Conservation (phyloP, 2,888 invertebrate species). For the Zygaena filipendulae region DNA sequence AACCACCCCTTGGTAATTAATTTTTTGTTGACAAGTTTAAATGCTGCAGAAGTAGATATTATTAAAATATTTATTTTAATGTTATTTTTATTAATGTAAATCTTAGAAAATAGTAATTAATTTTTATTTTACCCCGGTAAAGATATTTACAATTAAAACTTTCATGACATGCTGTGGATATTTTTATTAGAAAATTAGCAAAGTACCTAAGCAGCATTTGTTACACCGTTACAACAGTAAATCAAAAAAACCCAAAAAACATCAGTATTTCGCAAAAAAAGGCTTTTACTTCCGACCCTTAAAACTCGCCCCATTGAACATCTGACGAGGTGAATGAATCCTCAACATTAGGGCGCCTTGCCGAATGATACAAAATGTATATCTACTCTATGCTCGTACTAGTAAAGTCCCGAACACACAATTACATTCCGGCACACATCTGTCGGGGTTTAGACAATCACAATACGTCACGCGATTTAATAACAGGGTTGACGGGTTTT, state of each 20-base stretch:
- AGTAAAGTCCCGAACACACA: conserved; percentile 54
- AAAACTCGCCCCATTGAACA: conserved; percentile 53
- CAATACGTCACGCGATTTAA: conserved; percentile 64
- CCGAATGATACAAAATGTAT: conserved; percentile 55
- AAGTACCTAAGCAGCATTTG: too few species aligned
- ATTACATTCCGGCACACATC: conserved; percentile 68
- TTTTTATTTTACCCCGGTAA: too few species aligned
- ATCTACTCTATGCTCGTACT: too few species aligned
- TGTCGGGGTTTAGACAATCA: conserved; percentile 67
- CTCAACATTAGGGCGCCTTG: conserved; percentile 38
- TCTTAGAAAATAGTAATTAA: too few species aligned
- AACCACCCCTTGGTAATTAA: too few species aligned
- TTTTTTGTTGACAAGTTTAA: too few species aligned
- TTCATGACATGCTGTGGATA: too few species aligned
- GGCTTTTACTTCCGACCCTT: conserved; percentile 42
- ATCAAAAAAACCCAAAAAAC: conserved; percentile 47
- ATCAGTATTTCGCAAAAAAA: conserved; percentile 44
- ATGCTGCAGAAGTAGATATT: too few species aligned
- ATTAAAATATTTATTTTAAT: too few species aligned
- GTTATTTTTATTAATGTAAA: too few species aligned
- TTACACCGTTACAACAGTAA: conserved; percentile 30
- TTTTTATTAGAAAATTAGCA: too few species aligned
- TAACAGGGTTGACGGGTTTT: conserved; percentile 22
- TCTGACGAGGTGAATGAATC: conserved; percentile 67
- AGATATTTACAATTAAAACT: too few species aligned